phyloP scores from a whole-genome alignment of 2,797 vertebrate genomes.

The Lepus oiostolus region DNA sequence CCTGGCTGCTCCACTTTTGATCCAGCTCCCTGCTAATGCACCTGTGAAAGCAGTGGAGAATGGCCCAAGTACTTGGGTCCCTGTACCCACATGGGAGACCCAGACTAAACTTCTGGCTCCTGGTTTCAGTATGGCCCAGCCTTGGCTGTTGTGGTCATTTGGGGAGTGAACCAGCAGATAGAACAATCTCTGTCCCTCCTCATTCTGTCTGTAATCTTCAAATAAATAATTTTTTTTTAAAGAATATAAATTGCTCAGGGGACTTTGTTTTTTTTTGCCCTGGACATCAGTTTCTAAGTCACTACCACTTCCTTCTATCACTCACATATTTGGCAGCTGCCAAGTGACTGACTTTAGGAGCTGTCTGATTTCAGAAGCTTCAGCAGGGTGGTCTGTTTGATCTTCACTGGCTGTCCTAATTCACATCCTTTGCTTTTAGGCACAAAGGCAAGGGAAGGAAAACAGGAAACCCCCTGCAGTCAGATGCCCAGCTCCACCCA shows the following conservation, averaged over 20 bases:
- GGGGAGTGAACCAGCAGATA: too few relatives aligned
- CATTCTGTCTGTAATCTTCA: too few relatives aligned
- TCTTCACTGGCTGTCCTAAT: slow-evolving; percentile 30
- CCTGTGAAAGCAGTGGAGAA: too few relatives aligned
- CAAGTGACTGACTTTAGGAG: slow-evolving; percentile 16
- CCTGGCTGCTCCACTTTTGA: too few relatives aligned
- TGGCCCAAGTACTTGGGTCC: too few relatives aligned
- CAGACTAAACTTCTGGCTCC: too few relatives aligned
- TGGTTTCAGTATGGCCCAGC: too few relatives aligned
- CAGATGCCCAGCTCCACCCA: not conserved
- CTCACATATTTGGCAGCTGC: slow-evolving; percentile 48
- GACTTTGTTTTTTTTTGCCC: slow-evolving; percentile 28
- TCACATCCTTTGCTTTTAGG: not conserved
- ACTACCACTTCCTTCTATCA: slow-evolving; percentile 34
- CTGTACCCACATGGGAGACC: too few relatives aligned
- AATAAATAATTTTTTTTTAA: not conserved
- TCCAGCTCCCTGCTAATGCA: too few relatives aligned
- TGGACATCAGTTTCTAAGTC: slow-evolving; percentile 35
- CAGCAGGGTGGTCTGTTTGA: not conserved
- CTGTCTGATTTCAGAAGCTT: slow-evolving; percentile 22
- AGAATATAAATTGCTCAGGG: slow-evolving; percentile 49
- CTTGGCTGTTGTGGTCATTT: too few relatives aligned
- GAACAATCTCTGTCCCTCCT: too few relatives aligned
- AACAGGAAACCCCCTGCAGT: slow-evolving; percentile 7
- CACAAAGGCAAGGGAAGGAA: slow-evolving; percentile 11